Evolutionary conservation across 2,797 vertebrate genomes (phyloP).

Genomic region (Scarus forsteni): DNA sequence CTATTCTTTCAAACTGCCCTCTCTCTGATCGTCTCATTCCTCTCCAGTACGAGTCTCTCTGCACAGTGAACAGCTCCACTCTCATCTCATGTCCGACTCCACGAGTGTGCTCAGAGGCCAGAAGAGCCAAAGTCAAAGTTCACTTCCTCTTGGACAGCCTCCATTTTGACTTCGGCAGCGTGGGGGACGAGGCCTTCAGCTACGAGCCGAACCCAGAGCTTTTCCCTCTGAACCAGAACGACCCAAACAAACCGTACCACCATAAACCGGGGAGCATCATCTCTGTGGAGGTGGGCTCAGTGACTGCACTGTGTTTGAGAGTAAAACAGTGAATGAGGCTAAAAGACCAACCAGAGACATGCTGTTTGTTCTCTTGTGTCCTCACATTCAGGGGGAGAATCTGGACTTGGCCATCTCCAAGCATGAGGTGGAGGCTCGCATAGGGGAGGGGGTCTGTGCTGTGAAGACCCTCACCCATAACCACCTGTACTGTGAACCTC

Average conservation of each 20-base stretch:
- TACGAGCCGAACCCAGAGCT: constrained; percentile 92
- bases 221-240: constrained; percentile 88
- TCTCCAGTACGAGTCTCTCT: constrained; percentile 88
- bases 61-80: constrained; percentile 89
- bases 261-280: constrained; percentile 97
- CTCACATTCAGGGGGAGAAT: constrained; percentile 89
- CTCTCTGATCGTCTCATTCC: too few species aligned
- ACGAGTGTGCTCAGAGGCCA: constrained; percentile 84
- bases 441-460: constrained; percentile 90
- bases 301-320: too few species aligned
- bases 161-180: constrained; percentile 89
- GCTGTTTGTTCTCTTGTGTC: background rate
- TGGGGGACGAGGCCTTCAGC: constrained; percentile 88
- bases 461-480: constrained; percentile 95
- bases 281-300: constrained; percentile 90
- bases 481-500: constrained; percentile 96
- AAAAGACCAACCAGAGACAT: too few species aligned
- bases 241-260: constrained; percentile 90
- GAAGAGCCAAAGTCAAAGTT: constrained; percentile 83
- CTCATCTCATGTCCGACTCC: constrained; percentile 92
- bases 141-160: constrained; percentile 95
- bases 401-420: constrained; percentile 95
- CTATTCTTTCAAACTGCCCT: too few species aligned
- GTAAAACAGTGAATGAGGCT: too few species aligned
- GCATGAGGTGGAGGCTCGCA: constrained; percentile 95